These are phyloP conservation scores for Plumapathes pennacea DNA, from an alignment of 92 coral and sea anemone genomes.

Conservation along the genomic window DNA sequence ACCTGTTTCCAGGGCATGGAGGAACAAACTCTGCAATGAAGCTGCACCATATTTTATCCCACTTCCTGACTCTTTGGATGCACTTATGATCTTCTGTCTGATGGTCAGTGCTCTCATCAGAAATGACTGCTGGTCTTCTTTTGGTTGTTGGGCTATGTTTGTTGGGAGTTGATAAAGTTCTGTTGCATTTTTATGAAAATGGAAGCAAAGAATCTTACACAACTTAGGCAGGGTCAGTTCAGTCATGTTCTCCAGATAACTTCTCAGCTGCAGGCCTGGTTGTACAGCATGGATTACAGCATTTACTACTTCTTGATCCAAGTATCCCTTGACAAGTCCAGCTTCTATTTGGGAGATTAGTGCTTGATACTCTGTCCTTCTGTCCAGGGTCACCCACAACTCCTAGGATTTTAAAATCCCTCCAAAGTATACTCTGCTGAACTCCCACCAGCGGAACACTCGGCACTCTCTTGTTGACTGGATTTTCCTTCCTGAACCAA, in stretches of 20 bases:
- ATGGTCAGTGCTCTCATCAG: constrained; percentile 58
- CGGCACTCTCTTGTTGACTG: constrained; percentile 1
- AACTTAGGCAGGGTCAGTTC: constrained; percentile 36
- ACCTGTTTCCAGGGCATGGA: constrained; percentile 67
- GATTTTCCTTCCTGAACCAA: neutral
- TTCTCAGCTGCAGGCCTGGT: constrained; percentile 49
- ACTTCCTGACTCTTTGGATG: constrained; percentile 40
- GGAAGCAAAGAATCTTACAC: constrained; percentile 52
- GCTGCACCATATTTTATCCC: constrained; percentile 43
- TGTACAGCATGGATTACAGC: constrained; percentile 50
- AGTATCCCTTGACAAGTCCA: constrained; percentile 41
- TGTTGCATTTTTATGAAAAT: constrained; percentile 53
- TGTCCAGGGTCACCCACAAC: constrained; percentile 59
- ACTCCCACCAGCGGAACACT: constrained; percentile 20
- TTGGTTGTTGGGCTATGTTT: constrained; percentile 42
- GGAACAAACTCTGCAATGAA: constrained; percentile 54
- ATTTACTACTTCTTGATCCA: constrained; percentile 42
- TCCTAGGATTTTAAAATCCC: constrained; percentile 51
- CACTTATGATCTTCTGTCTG: constrained; percentile 38
- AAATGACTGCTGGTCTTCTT: constrained; percentile 57
- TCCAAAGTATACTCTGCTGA: constrained; percentile 27
- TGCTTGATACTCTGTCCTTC: constrained; percentile 57
- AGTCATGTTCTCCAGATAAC: constrained; percentile 44
- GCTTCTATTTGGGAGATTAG: constrained; percentile 55
- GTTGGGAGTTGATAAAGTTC: constrained; percentile 49